Percentiles rank a stretch among this genome's conserved stretches.
phyloP scores from a whole-genome alignment of 2,888 invertebrate species.

The Pycnomerus fuliginosus region DNA sequence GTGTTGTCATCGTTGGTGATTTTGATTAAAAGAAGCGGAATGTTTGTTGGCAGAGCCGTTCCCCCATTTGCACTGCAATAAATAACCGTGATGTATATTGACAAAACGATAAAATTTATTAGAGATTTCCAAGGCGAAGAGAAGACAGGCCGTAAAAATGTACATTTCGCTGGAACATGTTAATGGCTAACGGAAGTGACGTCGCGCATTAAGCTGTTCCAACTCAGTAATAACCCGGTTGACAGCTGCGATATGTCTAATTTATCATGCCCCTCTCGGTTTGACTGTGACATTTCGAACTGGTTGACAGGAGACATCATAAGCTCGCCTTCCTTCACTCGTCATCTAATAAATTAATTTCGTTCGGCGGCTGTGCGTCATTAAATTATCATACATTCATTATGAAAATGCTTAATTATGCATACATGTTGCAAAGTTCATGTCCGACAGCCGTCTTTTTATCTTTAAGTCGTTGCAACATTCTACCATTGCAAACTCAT shows the following conservation, averaged over 20 bases:
- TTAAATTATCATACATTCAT: constrained; percentile 6
- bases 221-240: constrained; percentile 40
- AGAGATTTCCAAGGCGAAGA: constrained; percentile 6
- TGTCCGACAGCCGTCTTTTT: constrained; percentile 6
- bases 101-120: constrained; percentile 15
- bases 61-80: constrained; percentile 7
- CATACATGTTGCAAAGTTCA: constrained; percentile 13
- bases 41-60: too few relatives aligned
- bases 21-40: too few relatives aligned
- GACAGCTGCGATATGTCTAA: constrained; percentile 46
- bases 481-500: constrained; percentile 8
- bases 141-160: constrained; percentile 12
- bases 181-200: constrained; percentile 38
- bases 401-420: constrained; percentile 8
- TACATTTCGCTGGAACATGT: constrained; percentile 15
- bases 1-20: too few relatives aligned
- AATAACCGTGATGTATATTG: constrained; percentile 9
- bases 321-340: constrained; percentile 15
- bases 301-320: constrained; percentile 33
- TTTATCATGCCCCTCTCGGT: constrained; percentile 40
- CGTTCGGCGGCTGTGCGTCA: constrained; percentile 6
- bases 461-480: constrained; percentile 15
- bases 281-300: constrained; percentile 36
- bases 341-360: constrained; percentile 13
- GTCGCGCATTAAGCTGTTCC: constrained; percentile 36